A percentile compares a stretch with the other conserved stretches of the same genome.
Evolutionary conservation across 2,113 vertebrate species (phyloP).

Genomic region (Suncus etruscus): DNA sequence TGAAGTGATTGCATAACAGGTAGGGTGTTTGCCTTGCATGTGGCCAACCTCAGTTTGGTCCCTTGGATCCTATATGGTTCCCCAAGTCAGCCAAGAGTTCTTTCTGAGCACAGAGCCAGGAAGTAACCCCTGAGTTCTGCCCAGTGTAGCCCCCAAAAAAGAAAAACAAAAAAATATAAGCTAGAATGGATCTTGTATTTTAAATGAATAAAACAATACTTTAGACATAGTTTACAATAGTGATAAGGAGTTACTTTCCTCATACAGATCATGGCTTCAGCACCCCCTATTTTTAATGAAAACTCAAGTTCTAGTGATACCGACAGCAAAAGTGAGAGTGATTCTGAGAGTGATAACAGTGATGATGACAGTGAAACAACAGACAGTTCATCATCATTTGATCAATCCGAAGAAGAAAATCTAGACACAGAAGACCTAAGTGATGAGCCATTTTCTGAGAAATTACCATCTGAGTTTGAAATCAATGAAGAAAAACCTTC

Average conservation of each 20-base stretch:
- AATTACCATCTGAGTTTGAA: neutral
- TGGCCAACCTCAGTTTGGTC: too few relatives aligned
- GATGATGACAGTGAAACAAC: neutral
- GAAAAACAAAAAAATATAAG: too few relatives aligned
- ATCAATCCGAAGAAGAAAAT: slow-evolving; percentile 31
- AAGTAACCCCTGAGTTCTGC: too few relatives aligned
- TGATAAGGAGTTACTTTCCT: slow-evolving; percentile 29
- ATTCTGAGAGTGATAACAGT: neutral
- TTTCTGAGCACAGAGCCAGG: too few relatives aligned
- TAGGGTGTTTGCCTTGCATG: too few relatives aligned
- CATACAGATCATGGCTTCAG: slow-evolving; percentile 76
- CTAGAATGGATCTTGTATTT: neutral
- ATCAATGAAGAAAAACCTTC: neutral
- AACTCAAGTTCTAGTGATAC: rapidly evolving
- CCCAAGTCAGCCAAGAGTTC: too few relatives aligned
- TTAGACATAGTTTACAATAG: neutral
- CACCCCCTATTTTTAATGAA: neutral
- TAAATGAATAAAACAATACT: neutral
- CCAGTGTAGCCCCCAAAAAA: too few relatives aligned
- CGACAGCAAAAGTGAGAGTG: neutral
- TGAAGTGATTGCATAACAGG: too few relatives aligned
- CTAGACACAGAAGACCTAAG: neutral
- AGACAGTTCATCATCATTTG: neutral
- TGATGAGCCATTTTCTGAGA: neutral
- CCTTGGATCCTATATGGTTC: too few relatives aligned